phyloP scores from a whole-genome alignment of 2,888 invertebrate genomes.

The Philereme vetulata region DNA sequence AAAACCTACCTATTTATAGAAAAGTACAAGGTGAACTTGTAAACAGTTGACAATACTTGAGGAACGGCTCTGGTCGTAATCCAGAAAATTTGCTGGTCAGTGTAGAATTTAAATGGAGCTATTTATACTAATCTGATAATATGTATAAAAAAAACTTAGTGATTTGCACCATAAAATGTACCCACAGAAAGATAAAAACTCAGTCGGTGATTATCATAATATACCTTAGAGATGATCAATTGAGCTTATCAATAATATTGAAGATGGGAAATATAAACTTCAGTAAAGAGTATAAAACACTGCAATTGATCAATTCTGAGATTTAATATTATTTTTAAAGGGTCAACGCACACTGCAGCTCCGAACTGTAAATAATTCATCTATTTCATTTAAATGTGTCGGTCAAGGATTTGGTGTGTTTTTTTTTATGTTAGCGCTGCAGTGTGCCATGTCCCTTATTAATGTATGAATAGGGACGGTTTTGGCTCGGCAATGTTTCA shows the following conservation, averaged over 20 bases:
- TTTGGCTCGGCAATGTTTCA: slow-evolving; percentile 44
- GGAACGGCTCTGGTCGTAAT: too few species aligned
- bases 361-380: slow-evolving; percentile 18
- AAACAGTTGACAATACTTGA: too few species aligned
- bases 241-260: not conserved
- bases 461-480: slow-evolving; percentile 42
- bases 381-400: not conserved
- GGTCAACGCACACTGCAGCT: slow-evolving; percentile 21
- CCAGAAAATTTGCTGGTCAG: too few species aligned
- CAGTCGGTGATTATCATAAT: slow-evolving; percentile 8
- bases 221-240: not conserved
- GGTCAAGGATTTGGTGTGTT: slow-evolving; percentile 11
- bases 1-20: too few species aligned
- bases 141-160: too few species aligned
- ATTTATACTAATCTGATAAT: too few species aligned
- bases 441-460: slow-evolving; percentile 28
- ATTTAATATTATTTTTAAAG: slow-evolving; percentile 17
- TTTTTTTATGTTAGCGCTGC: slow-evolving; percentile 8
- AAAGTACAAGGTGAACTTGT: too few species aligned
- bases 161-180: too few species aligned
- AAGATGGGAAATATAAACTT: not conserved
- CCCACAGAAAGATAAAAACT: not conserved
- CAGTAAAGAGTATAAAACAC: not conserved
- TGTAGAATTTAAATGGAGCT: too few species aligned
- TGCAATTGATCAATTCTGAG: slow-evolving; percentile 17